These are phyloP conservation scores for Celastrina argiolus DNA, from an alignment of 2,888 invertebrate species.

Conservation along the genomic window DNA sequence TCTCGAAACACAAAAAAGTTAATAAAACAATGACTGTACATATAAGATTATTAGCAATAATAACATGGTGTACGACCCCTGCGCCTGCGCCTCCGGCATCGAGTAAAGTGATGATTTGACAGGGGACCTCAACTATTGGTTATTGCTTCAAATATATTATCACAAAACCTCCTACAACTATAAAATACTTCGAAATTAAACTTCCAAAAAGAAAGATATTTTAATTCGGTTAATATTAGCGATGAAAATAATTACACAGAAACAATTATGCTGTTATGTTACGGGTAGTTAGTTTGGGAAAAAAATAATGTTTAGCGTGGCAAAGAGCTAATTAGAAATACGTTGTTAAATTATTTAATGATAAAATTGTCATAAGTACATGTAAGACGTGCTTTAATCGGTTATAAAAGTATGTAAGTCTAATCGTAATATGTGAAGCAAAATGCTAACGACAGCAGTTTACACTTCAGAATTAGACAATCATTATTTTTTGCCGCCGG, in stretches of 20 bases:
- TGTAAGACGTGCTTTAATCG: conserved; percentile 6
- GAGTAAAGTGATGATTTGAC: conserved; percentile 45
- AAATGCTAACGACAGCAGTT: neutral
- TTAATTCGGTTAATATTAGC: neutral
- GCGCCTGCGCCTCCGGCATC: conserved; percentile 65
- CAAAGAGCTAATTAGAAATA: conserved; percentile 3
- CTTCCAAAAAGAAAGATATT: neutral
- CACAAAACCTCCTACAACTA: neutral
- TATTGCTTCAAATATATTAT: too few species aligned
- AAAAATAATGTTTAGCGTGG: neutral
- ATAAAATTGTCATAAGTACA: conserved; percentile 8
- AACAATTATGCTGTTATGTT: neutral
- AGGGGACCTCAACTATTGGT: conserved; percentile 48
- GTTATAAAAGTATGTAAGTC: conserved; percentile 6
- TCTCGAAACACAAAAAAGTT: conserved; percentile 17
- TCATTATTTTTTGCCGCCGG: too few species aligned
- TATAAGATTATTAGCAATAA: conserved; percentile 67
- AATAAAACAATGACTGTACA: conserved; percentile 26
- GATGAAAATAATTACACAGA: neutral
- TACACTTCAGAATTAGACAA: neutral
- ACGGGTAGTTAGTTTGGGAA: neutral
- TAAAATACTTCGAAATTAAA: neutral
- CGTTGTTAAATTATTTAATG: conserved; percentile 12
- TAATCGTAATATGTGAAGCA: neutral
- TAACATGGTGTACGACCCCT: conserved; percentile 64